phyloP scores from a whole-genome alignment of 37 sponge, comb jelly and placozoan species.

The Geodia barretti region DNA sequence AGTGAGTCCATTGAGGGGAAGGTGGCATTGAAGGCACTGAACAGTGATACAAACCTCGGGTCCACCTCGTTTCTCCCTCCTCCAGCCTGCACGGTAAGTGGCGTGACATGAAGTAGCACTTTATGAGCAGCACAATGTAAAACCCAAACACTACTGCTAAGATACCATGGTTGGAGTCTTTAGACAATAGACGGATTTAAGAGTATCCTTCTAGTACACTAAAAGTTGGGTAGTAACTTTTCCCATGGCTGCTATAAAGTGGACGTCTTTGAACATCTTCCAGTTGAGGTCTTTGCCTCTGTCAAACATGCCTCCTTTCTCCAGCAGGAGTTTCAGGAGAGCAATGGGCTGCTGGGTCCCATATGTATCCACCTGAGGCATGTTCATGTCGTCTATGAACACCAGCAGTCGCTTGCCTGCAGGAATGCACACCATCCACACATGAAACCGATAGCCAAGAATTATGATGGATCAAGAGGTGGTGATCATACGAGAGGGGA shows the following conservation, averaged over 20 bases:
- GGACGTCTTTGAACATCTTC: conserved; percentile 93
- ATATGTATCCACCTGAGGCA: conserved; percentile 98
- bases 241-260: conserved; percentile 98
- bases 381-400: conserved; percentile 99
- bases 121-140: no score
- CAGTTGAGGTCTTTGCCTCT: conserved; percentile 98
- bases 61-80: conserved; percentile 98
- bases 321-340: conserved; percentile 92
- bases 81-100: conserved; percentile 89
- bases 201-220: no score
- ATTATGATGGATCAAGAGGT: neutral
- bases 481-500: neutral
- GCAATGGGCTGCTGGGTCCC: conserved; percentile 99
- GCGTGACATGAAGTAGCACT: no score
- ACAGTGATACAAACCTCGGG: conserved; percentile 94
- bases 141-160: no score
- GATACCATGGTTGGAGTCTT: no score
- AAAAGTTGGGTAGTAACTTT: conserved; percentile 56
- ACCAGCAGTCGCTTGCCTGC: conserved; percentile 90
- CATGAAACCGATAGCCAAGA: neutral
- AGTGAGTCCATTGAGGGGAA: conserved; percentile 94
- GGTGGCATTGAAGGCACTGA: conserved; percentile 93
- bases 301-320: conserved; percentile 98
- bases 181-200: no score
- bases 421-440: no score